phyloP scores from a whole-genome alignment of 1,140 invertebrate genomes.

The Caenorhabditis latens region DNA sequence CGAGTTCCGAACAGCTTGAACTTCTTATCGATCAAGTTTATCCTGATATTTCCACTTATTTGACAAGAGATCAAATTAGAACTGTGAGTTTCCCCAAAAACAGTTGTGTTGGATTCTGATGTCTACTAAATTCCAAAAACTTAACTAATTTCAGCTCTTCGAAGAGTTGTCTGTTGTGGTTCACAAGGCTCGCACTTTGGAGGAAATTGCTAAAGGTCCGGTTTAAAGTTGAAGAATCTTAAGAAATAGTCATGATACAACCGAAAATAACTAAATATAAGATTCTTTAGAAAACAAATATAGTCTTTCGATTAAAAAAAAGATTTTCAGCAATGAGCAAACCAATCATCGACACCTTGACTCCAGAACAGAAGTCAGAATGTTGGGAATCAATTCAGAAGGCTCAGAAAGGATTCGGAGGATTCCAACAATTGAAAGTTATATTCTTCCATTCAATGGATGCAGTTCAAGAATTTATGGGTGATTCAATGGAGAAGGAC shows the following conservation, averaged over 20 bases:
- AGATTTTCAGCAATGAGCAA: conserved; percentile 20
- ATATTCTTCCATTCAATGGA: conserved; percentile 49
- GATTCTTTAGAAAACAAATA: no score
- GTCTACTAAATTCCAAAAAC: background rate
- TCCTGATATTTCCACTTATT: conserved; percentile 21
- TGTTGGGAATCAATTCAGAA: conserved; percentile 43
- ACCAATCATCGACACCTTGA: background rate
- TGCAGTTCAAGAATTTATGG: conserved; percentile 41
- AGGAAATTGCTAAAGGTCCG: conserved; percentile 32
- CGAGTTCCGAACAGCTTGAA: conserved; percentile 14
- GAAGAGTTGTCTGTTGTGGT: background rate
- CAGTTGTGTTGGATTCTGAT: background rate
- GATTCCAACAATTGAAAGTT: conserved; percentile 46
- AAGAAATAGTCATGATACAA: no score
- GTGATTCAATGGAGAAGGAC: conserved; percentile 36
- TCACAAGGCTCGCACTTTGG: conserved; percentile 29
- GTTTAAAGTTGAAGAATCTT: no score
- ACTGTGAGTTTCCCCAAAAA: conserved; percentile 6
- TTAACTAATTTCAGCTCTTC: background rate
- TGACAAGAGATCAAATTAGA: conserved; percentile 14
- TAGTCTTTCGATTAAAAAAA: background rate
- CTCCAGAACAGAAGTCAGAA: conserved; percentile 7
- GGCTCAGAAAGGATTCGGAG: conserved; percentile 11
- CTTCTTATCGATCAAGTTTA: conserved; percentile 18
- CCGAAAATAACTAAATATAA: no score